These are phyloP conservation scores for Salarias fasciatus DNA, from an alignment of 2,797 vertebrate genomes.

Conservation along the genomic window DNA sequence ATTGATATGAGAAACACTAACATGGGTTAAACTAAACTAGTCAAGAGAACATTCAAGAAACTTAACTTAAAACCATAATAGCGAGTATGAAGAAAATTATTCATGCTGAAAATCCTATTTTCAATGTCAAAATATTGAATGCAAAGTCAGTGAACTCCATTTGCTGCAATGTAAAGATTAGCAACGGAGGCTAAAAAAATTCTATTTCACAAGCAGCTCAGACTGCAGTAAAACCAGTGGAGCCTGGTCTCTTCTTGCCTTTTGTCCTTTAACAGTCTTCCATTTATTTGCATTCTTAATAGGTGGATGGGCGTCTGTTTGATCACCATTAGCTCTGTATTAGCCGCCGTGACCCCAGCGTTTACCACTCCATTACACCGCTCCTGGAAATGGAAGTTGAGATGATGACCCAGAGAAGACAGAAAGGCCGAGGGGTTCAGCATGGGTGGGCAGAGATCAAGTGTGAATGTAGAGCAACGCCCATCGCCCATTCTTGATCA, in stretches of 20 bases:
- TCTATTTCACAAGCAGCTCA: conserved; percentile 31
- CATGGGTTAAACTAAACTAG: no score
- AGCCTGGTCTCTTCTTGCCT: conserved; percentile 46
- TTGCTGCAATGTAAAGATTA: conserved; percentile 20
- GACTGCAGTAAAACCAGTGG: conserved; percentile 47
- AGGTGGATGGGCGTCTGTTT: conserved; percentile 67
- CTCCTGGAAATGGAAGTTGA: conserved; percentile 60
- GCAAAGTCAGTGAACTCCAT: conserved; percentile 12
- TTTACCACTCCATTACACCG: conserved; percentile 82
- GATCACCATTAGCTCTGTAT: conserved; percentile 80
- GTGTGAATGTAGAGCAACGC: conserved; percentile 80
- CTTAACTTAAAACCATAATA: neutral
- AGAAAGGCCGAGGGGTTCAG: conserved; percentile 74
- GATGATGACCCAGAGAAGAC: conserved; percentile 70
- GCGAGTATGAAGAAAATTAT: neutral
- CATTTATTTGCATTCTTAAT: conserved; percentile 68
- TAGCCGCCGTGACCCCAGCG: conserved; percentile 82
- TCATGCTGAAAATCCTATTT: conserved; percentile 3
- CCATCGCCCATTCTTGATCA: conserved; percentile 80
- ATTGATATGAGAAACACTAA: neutral
- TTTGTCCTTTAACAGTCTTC: conserved; percentile 62
- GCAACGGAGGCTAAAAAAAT: conserved; percentile 22
- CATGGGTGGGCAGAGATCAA: conserved; percentile 84
- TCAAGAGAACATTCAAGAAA: no score
- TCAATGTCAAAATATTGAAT: conserved; percentile 14